These are phyloP conservation scores for Pararge aegeria DNA, from an alignment of 1,140 invertebrate species.

Conservation along the genomic window DNA sequence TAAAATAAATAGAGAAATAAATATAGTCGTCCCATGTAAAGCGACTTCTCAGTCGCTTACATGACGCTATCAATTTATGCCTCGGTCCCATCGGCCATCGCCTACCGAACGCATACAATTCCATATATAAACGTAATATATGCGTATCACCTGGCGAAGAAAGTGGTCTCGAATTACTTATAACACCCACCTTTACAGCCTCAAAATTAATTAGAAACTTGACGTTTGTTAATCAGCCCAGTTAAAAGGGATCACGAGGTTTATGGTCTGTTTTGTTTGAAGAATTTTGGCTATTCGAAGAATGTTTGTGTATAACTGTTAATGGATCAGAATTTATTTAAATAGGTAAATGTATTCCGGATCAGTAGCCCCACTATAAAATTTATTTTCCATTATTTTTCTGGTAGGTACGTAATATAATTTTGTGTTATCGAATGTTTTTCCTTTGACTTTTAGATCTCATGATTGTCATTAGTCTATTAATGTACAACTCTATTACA, in stretches of 20 bases:
- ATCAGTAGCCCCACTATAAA: too few species aligned
- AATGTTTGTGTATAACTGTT: not conserved
- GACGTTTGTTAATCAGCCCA: conserved; percentile 8
- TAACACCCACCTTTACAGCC: conserved; percentile 19
- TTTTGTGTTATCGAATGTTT: too few species aligned
- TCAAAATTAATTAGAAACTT: conserved; percentile 26
- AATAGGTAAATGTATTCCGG: too few species aligned
- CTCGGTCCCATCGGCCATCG: not conserved
- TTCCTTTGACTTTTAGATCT: too few species aligned
- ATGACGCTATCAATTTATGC: not conserved
- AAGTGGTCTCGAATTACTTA: conserved; percentile 20
- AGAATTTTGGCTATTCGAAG: not conserved
- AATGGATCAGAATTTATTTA: not conserved
- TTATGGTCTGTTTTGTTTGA: not conserved
- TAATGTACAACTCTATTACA: too few species aligned
- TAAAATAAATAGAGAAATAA: not conserved
- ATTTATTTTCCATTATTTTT: too few species aligned
- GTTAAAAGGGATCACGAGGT: not conserved
- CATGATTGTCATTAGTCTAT: too few species aligned
- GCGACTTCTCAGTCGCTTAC: too few species aligned
- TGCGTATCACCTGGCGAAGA: conserved; percentile 29
- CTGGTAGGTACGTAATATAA: too few species aligned
- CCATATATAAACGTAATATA: conserved; percentile 24
- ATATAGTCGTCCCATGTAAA: not conserved
- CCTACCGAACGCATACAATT: conserved; percentile 7